phyloP scores from a whole-genome alignment of 2,113 vertebrate genomes.

The Cochlearius cochlearius region DNA sequence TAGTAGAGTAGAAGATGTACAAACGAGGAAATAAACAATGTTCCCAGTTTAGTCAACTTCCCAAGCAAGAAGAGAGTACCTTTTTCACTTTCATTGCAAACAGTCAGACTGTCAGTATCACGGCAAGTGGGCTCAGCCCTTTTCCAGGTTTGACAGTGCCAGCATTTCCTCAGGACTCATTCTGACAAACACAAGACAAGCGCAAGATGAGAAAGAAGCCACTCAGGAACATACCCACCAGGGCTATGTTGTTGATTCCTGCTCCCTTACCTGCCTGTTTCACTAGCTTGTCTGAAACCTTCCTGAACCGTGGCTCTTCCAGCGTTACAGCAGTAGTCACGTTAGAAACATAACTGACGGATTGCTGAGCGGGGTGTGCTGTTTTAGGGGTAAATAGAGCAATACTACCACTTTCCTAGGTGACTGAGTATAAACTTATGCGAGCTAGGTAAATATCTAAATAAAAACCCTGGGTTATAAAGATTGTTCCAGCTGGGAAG shows the following conservation, averaged over 20 bases:
- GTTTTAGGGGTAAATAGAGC: neutral
- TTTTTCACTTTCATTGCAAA: neutral
- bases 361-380: neutral
- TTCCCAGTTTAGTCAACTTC: neutral
- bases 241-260: neutral
- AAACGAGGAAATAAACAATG: neutral
- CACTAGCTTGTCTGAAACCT: neutral
- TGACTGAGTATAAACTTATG: neutral
- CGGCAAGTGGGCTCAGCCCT: neutral
- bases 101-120: neutral
- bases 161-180: neutral
- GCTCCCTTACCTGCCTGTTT: neutral
- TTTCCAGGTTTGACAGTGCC: neutral
- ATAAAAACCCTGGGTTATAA: neutral
- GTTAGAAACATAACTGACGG: neutral
- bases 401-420: neutral
- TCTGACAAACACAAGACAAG: neutral
- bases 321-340: neutral
- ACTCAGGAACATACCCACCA: neutral
- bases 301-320: neutral
- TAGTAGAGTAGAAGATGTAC: neutral
- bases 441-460: neutral
- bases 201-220: neutral
- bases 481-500: neutral
- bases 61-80: neutral